These are phyloP conservation scores for Resseliella maxima DNA, from an alignment of 2,888 invertebrate genomes.

Conservation along the genomic window DNA sequence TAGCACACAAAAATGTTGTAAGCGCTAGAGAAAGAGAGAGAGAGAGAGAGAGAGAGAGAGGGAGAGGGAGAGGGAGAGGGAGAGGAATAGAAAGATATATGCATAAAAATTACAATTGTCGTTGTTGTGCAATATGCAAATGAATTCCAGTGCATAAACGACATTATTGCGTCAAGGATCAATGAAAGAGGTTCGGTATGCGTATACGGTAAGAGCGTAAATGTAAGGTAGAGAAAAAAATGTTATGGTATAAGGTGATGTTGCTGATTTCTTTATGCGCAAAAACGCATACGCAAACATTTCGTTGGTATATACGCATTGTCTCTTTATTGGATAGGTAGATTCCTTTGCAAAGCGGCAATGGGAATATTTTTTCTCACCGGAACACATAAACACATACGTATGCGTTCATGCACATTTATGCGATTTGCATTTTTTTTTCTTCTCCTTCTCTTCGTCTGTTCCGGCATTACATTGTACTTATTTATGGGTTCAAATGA, in stretches of 20 bases:
- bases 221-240: neutral
- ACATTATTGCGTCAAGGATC: neutral
- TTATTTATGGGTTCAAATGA: neutral
- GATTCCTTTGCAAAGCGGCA: neutral
- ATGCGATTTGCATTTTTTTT: conserved; percentile 33
- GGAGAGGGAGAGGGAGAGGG: neutral
- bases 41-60: neutral
- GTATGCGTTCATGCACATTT: neutral
- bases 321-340: conserved; percentile 1
- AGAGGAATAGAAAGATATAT: neutral
- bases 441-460: no score
- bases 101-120: neutral
- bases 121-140: conserved; percentile 40
- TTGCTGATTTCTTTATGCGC: conserved; percentile 14
- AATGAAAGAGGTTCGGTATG: neutral
- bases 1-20: neutral
- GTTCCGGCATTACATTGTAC: no score
- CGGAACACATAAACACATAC: neutral
- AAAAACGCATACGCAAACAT: neutral
- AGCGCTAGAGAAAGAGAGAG: no score
- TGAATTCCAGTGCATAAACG: neutral
- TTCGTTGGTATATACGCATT: neutral
- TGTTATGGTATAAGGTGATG: neutral
- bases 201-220: neutral
- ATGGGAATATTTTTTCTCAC: conserved; percentile 5